Evolutionary conservation across 2,888 invertebrate genomes (phyloP), one percentile per base, ranked within the genome.

Genomic region (Pseudeuparius sepicola): DNA sequence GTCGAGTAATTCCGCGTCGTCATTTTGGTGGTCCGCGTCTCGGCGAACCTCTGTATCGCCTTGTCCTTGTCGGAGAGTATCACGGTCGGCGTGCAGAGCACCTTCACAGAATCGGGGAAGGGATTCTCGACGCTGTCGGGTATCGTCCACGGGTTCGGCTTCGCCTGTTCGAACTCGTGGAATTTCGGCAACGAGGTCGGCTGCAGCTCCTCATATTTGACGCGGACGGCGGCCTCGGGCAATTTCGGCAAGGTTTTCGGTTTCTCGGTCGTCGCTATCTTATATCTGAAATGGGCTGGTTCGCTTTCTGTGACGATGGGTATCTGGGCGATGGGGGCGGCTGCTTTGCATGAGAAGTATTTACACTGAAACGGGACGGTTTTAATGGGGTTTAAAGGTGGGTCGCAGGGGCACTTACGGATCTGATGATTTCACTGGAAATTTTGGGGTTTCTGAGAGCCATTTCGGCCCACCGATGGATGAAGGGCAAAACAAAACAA

Each of bases 361-460:
- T 45, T 42, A 24, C 42, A 43, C 47, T n/a, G n/a, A n/a, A n/a
- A n/a, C n/a, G n/a, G n/a, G 27, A 30, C 13, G 17, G n/a, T n/a
- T 14, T 12, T 31, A 20, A 30, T 15, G 5, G n/a, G n/a, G 10
- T 9, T 14, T 4, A 30, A 40, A 12, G 24, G 5, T 11, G 11
- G 23, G 17, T n/a, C n/a, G n/a, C n/a, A n/a, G n/a, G n/a, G n/a
- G n/a, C 36, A 48, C 49, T 47, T 42, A 49, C 49, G 31, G 39
- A 41, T 34, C 34, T 35, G 13, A 43, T 16, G 24, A 49, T 18
- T 39, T 47, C 47, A 49, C 49, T 40, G 29, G 40, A 12, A 44
- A 49, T 49, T 49, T 49, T 47, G 43, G 39, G 30, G 41, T 39
- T 41, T 44, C 40, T 46, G 27, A 43, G 44, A 45, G 47, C 46